Percentiles rank a stretch among this genome's conserved stretches.
Evolutionary conservation across 2,113 vertebrate species (phyloP).

Genomic region (Suncus etruscus): DNA sequence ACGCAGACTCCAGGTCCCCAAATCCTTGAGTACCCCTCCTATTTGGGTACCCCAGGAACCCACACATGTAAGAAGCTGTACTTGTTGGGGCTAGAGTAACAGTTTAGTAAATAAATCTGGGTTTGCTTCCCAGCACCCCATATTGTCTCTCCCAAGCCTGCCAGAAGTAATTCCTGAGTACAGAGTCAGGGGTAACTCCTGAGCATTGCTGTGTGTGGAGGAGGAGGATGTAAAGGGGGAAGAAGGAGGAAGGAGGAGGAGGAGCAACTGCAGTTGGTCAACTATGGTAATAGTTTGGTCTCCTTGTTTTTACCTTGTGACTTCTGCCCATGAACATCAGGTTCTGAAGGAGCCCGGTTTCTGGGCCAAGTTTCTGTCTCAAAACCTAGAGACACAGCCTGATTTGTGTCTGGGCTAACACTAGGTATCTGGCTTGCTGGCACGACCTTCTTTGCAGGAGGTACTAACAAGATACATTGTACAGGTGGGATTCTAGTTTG

Average conservation of each 20-base stretch:
- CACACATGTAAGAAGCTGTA: neutral
- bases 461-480: neutral
- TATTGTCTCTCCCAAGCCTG: too few species aligned
- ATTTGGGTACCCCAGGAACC: neutral
- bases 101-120: too few species aligned
- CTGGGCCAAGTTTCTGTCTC: neutral
- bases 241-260: too few species aligned
- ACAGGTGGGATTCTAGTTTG: accelerated
- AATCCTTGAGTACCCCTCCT: neutral
- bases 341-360: neutral
- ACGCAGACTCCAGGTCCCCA: neutral
- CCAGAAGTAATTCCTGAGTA: too few species aligned
- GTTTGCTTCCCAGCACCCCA: too few species aligned
- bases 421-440: neutral
- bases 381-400: neutral
- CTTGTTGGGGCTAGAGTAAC: too few species aligned
- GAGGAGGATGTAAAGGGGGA: too few species aligned
- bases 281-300: neutral
- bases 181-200: too few species aligned
- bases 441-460: neutral
- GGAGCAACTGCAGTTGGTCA: too few species aligned
- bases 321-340: neutral
- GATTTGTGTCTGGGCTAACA: neutral
- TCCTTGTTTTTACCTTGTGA: neutral
- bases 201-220: too few species aligned